phyloP scores from a whole-genome alignment of 2,888 invertebrate genomes.

The Limnephilus marmoratus region DNA sequence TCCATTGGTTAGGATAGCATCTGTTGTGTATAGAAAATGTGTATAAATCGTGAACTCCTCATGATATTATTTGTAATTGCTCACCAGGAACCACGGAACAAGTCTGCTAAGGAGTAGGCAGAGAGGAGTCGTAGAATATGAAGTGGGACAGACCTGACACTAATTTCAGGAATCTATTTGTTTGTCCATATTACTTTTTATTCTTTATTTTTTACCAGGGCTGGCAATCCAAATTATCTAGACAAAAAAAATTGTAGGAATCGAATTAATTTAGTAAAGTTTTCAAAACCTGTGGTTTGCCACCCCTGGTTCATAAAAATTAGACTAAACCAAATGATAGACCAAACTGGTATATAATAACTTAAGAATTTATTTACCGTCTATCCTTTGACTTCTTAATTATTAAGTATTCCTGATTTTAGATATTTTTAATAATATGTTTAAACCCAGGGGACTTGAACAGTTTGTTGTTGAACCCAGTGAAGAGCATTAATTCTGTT shows the following conservation, averaged over 20 bases:
- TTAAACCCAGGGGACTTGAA: neutral
- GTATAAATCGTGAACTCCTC: neutral
- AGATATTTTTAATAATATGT: neutral
- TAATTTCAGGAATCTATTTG: neutral
- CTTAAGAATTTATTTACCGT: neutral
- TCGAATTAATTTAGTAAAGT: neutral
- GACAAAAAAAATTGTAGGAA: neutral
- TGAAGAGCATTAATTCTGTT: neutral
- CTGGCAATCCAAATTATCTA: neutral
- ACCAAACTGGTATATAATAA: neutral
- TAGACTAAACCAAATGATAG: neutral
- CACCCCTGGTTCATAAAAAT: neutral
- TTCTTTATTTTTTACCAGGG: neutral
- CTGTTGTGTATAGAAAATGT: neutral
- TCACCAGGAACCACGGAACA: neutral
- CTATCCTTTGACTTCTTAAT: neutral
- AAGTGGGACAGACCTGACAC: neutral
- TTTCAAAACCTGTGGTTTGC: neutral
- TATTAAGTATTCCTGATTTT: neutral
- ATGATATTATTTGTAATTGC: neutral
- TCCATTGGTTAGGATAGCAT: neutral
- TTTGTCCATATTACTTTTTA: neutral
- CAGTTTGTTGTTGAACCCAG: neutral
- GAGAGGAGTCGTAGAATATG: neutral
- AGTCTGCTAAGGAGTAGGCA: neutral